Base-by-base conservation (phyloP, 2,113 vertebrate species). In the Charadrius vociferus region DNA sequence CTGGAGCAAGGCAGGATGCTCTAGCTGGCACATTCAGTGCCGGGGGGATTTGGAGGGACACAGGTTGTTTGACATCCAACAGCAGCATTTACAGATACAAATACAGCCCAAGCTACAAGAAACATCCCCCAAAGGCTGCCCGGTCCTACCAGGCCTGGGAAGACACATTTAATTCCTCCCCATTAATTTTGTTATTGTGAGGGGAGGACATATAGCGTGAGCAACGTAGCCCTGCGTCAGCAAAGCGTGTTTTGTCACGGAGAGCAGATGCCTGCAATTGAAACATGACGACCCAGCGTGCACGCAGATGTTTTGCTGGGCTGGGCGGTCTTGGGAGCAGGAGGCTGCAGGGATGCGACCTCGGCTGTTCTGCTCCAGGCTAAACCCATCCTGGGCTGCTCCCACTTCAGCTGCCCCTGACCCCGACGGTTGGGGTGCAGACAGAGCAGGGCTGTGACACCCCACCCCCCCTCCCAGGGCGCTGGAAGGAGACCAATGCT, bases 261-360 rank as follows among this genome's bases (percentile, higher is more conserved):
- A 14, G 39, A 61, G 19, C 63, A 73, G 82, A 29, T 26, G 67
- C 66, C 88, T 77, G 88, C 36, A 2, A 79, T 29, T 4, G 81
- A 36, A 75, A 12, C 17, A 8, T 0, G 11, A 19, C 67, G 61
- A n/a, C n/a, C 55, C 59, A 7, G 50, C 0, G 0, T 7, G 39
- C 26, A 0, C 27, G 0, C 34, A 14, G 93, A 41, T 21, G 82
- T 62, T 66, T 29, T 32, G 53, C 27, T 8, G 50, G 36, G 59
- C 23, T 78, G 36, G 87, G 82, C 1, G 1, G 6, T 22, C n/a
- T 9, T 3, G 19, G 66, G 52, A n/a, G n/a, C 0, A 22, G 24
- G 71, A 53, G 56, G 58, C 56, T 94, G n/a, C 65, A 41, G 39
- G 71, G 79, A 10, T 23, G 86, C 47, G 32, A 29, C 24, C 91